Percentiles rank a stretch among this genome's conserved stretches.
These are phyloP conservation scores for Eurosta solidaginis DNA, from an alignment of 1,140 invertebrate genomes.

Conservation along the genomic window DNA sequence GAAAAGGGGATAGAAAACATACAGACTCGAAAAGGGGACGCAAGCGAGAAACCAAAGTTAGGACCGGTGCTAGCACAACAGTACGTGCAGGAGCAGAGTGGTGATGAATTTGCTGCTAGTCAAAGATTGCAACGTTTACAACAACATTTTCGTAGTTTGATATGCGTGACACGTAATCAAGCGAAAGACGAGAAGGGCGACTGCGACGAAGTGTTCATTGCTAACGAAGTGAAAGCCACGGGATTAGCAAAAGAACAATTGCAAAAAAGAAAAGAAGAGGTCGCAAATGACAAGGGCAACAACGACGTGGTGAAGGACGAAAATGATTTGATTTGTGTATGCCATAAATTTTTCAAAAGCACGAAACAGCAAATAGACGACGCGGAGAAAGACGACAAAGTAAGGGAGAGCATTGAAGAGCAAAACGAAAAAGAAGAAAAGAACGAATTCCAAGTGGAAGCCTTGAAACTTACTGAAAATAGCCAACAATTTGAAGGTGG, in stretches of 20 bases:
- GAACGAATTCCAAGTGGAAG: no score
- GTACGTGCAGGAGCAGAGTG: neutral
- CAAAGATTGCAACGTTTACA: slow-evolving; percentile 53
- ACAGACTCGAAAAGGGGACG: no score
- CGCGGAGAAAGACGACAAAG: neutral
- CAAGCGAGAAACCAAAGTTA: no score
- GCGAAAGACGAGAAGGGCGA: neutral
- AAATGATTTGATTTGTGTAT: neutral
- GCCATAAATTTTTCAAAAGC: neutral
- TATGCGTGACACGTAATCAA: slow-evolving; percentile 35
- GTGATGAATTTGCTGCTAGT: slow-evolving; percentile 54
- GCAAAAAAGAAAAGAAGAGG: neutral
- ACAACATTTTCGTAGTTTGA: slow-evolving; percentile 50
- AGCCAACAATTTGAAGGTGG: neutral
- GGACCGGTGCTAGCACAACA: neutral
- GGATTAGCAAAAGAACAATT: neutral
- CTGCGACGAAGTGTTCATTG: neutral
- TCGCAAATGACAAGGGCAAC: neutral
- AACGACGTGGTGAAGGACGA: no score
- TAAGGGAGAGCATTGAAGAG: no score
- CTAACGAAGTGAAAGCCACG: neutral
- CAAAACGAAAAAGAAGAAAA: no score
- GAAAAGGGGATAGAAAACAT: neutral
- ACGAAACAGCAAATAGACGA: neutral
- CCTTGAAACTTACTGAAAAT: slow-evolving; percentile 5